phyloP scores from a whole-genome alignment of 1,140 invertebrate species.

The Drosophila lowei region DNA sequence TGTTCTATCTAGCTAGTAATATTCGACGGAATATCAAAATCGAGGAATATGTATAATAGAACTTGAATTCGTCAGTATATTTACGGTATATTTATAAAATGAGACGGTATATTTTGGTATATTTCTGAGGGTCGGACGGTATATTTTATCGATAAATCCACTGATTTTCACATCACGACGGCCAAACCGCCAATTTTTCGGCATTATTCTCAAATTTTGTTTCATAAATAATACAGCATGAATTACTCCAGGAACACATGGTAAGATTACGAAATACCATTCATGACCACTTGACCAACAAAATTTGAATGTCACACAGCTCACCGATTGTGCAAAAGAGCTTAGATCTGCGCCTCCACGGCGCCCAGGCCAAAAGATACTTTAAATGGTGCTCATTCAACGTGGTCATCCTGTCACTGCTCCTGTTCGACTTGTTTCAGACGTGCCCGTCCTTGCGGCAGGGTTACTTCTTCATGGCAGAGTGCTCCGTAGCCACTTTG shows the following conservation, averaged over 20 bases:
- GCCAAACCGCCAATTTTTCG: conserved; percentile 15
- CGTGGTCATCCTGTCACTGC: conserved; percentile 48
- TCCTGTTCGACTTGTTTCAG: conserved; percentile 63
- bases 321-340: conserved; percentile 54
- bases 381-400: conserved; percentile 76
- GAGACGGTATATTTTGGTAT: no score
- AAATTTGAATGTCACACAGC: not conserved
- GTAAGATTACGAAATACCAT: not conserved
- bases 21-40: no score
- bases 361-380: conserved; percentile 49
- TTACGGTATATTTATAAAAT: no score
- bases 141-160: no score
- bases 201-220: conserved; percentile 23
- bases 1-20: no score
- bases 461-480: conserved; percentile 67
- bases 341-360: conserved; percentile 56
- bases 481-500: conserved; percentile 71
- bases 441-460: conserved; percentile 35
- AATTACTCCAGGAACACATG: conserved; percentile 37
- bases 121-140: no score
- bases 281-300: not conserved
- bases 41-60: no score
- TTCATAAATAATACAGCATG: conserved; percentile 2
- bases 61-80: no score
- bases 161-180: not conserved